Evolutionary conservation across 1,140 invertebrate genomes (phyloP), one percentile per base, ranked within the genome.

Genomic region (Bombus waltoni): DNA sequence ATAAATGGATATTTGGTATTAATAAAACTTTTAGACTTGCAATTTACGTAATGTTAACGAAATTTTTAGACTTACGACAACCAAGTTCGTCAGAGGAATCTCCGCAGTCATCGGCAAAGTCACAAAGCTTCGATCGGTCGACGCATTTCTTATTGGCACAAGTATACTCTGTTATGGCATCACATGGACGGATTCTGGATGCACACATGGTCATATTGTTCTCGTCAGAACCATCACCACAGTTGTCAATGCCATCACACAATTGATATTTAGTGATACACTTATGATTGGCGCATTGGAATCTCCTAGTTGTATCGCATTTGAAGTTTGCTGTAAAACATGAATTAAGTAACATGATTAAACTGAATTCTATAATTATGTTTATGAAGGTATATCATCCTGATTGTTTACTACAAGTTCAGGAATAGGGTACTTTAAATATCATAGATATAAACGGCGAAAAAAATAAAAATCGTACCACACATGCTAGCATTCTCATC

Each of bases 131-230:
- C 1, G 95, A 93, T 42, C 97, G 96, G 47, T 97, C 97, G 72
- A 99, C 97, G 93, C 99, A 99, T 83, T 98, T 97, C 78, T 98
- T 97, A 95, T 99, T 99, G 53, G 97, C 97, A 94, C 99, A 99
- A 89, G 98, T 97, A 92, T 97, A 99, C 94, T 98, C 97, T 2
- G 95, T 95, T 83, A 96, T 96, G 0, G 97, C 96, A 91, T 98
- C 97, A 93, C 98, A 98, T 10, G 97, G 96, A 86, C 97, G 96
- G 70, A 96, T 95, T 85, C 96, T 96, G n/a, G 96, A 95, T 4
- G 97, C 96, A 92, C 98, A 99, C 74, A 98, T 94, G 3, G 97
- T 98, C 96, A 98, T 97, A 95, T 98, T 98, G 92, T 99, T 99
- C 94, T 99, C 98, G 93, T 99, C 98, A 1, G 97, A 98, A 62